Percentiles rank a stretch among this genome's conserved stretches.
These are phyloP conservation scores for Aspidoscelis tigris DNA, from an alignment of 2,113 vertebrate genomes.

Conservation along the genomic window DNA sequence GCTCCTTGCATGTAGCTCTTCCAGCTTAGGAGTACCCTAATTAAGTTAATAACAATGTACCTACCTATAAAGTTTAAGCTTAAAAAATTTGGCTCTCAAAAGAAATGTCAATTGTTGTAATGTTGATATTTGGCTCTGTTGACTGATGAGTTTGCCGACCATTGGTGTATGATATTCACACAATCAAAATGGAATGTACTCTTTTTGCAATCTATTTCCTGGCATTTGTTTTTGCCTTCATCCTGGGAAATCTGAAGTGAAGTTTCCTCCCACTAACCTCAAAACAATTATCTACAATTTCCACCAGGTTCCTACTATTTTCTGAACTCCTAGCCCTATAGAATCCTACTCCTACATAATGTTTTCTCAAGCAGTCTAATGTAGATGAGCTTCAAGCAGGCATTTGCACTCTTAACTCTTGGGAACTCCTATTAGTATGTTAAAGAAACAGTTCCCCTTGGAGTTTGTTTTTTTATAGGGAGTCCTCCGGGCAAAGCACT, in stretches of 20 bases:
- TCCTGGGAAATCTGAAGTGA: constrained; percentile 6
- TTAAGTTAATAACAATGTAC: too few species aligned
- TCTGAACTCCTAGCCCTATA: constrained; percentile 3
- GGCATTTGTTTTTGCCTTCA: background rate
- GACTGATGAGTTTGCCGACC: too few species aligned
- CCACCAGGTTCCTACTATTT: constrained; percentile 1
- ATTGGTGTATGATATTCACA: background rate
- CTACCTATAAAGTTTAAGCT: too few species aligned
- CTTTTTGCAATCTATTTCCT: constrained; percentile 17
- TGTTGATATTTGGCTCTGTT: too few species aligned
- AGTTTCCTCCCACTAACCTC: constrained; percentile 2
- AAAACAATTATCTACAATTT: constrained; percentile 20
- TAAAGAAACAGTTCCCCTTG: constrained; percentile 18
- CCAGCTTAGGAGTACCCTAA: too few species aligned
- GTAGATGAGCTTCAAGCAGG: background rate
- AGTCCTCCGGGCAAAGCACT: background rate
- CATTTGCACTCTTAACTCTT: constrained; percentile 6
- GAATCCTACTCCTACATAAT: constrained; percentile 16
- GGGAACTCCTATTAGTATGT: constrained; percentile 15
- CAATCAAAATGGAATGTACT: constrained; percentile 2
- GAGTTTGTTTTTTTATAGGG: background rate
- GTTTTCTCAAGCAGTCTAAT: background rate
- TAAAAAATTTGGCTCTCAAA: too few species aligned
- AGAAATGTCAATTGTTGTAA: too few species aligned
- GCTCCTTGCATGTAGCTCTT: too few species aligned